Conservation (phyloP, 2,888 invertebrate species). For the Sylvicola cinctus region DNA sequence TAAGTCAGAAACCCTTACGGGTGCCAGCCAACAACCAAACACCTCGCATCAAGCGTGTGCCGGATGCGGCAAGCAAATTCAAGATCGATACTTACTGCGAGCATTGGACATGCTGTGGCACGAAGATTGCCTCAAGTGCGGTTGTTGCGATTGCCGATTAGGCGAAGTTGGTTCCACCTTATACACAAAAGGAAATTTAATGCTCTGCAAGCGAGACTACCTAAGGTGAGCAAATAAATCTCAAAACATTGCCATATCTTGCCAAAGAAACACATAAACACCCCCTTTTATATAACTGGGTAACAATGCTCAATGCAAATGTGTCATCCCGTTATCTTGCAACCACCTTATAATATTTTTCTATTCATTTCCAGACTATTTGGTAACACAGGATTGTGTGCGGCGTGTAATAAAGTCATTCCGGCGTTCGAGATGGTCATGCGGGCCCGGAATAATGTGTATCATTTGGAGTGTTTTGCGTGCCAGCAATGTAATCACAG, state of each 20-base stretch:
- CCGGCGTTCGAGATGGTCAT: conserved; percentile 99
- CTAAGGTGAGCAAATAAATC: conserved; percentile 40
- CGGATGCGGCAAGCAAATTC: conserved; percentile 85
- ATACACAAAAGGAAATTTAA: conserved; percentile 86
- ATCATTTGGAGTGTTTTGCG: conserved; percentile 94
- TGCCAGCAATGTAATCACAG: conserved; percentile 98
- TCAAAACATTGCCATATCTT: background rate
- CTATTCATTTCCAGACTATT: conserved; percentile 55
- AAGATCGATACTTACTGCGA: conserved; percentile 75
- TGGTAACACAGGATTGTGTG: conserved; percentile 89
- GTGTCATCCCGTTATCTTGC: no score
- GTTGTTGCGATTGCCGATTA: conserved; percentile 89
- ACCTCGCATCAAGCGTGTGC: conserved; percentile 59
- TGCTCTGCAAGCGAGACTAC: conserved; percentile 90
- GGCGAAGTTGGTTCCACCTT: conserved; percentile 92
- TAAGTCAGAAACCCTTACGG: conserved; percentile 42
- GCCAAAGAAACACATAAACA: no score
- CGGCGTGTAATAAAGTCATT: conserved; percentile 93
- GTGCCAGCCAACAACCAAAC: conserved; percentile 21
- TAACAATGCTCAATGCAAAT: no score
- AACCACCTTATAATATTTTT: no score
- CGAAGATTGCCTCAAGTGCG: conserved; percentile 93
- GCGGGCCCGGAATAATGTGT: conserved; percentile 90
- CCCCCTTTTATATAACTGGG: no score
- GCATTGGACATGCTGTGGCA: conserved; percentile 92